These are phyloP conservation scores for Protodeltote pygarga DNA, from an alignment of 2,888 invertebrate species.

Conservation along the genomic window DNA sequence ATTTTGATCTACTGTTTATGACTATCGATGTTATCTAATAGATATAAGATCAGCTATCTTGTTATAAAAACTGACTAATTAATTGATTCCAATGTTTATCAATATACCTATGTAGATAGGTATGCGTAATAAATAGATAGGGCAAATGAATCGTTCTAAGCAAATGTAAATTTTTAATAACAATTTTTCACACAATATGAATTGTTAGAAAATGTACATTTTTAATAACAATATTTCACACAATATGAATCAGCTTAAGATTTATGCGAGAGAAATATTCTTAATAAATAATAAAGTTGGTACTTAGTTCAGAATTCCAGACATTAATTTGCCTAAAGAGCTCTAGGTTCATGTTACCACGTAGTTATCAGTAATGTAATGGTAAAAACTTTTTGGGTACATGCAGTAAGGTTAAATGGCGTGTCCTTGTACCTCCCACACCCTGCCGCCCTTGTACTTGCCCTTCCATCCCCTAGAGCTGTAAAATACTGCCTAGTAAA, in stretches of 20 bases:
- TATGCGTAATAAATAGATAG: neutral
- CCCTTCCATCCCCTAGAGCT: slow-evolving; percentile 39
- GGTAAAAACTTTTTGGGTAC: slow-evolving; percentile 42
- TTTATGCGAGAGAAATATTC: neutral
- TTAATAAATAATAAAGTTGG: neutral
- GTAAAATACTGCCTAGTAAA: slow-evolving; percentile 26
- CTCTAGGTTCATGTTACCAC: slow-evolving; percentile 12
- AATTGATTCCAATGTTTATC: neutral
- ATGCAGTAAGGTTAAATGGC: slow-evolving; percentile 27
- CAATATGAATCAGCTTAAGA: slow-evolving; percentile 6
- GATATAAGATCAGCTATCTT: neutral
- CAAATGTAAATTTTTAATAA: neutral
- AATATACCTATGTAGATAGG: neutral
- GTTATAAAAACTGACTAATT: neutral
- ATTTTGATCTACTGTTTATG: neutral
- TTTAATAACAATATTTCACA: slow-evolving; percentile 11
- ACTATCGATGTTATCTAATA: neutral
- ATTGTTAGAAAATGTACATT: slow-evolving; percentile 1
- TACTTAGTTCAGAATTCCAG: slow-evolving; percentile 4
- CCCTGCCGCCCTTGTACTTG: slow-evolving; percentile 38
- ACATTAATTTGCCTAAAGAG: slow-evolving; percentile 20
- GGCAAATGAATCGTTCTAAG: neutral
- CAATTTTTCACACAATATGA: slow-evolving; percentile 23
- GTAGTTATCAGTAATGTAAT: slow-evolving; percentile 42
- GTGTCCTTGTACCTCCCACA: slow-evolving; percentile 43